Evolutionary conservation across 2,113 vertebrate species (phyloP), one percentile per base, ranked within the genome.

Genomic region (Prunella himalayana): DNA sequence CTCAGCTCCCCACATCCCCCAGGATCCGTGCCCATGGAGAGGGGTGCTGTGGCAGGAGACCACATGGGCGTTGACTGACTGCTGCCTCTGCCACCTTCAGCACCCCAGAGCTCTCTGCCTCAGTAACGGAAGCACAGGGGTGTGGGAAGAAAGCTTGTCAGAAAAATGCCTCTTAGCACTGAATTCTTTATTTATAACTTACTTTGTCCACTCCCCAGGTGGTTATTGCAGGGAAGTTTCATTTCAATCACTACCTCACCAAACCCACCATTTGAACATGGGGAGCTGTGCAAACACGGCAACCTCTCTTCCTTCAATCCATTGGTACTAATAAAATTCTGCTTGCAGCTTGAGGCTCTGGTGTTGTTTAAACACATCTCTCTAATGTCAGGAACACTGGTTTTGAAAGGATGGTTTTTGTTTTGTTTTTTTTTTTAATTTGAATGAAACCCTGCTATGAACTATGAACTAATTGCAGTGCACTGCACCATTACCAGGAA

Each of bases 31-130:
- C 35, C n/a, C 37, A 13, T 1, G 13, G 6, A 44, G 8, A 25
- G 35, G 30, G 15, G 5, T 9, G 53, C 3, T 1, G 9, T 20
- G 35, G 60, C 53, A 16, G n/a, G 28, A 50, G 21, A 16, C 15
- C 51, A 6, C 21, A 4, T 0, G 31, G 37, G 37, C 8, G 0
- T 0, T 1, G 4, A 13, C 19, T 1, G 37, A 27, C 8, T 0
- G 0, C 9, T 4, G 25, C 68, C 63, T 25, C 20, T 19, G 27
- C 6, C 3, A 2, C 4, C 66, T 21, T 23, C 53, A 22, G 69
- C 53, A 11, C 3, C 20, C n/a, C 49, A 51, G 28, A 20, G 13
- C 16, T 6, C 61, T 21, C 11, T 1, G 60, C 33, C 47, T 10
- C 92, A 1, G 0, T 2, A 17, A 57, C 7, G 9, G 11, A 15